A percentile compares a stretch with the other conserved stretches of the same genome.
Evolutionary conservation across 2,888 invertebrate genomes (phyloP).

Genomic region (Patella ulyssiponensis): DNA sequence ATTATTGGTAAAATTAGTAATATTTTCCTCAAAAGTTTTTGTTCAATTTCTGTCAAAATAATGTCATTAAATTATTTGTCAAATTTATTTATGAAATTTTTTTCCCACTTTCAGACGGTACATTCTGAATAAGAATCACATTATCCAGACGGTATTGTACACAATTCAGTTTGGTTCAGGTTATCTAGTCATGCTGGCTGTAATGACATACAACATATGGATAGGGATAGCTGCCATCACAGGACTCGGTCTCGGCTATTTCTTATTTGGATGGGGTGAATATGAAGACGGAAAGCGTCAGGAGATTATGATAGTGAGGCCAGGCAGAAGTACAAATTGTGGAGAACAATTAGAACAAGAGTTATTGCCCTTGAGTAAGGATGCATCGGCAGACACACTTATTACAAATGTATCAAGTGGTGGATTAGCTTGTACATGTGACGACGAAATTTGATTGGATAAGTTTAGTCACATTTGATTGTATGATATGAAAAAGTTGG

Average conservation of each 20-base stretch:
- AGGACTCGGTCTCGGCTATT: conserved; percentile 35
- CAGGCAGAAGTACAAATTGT: neutral
- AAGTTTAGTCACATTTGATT: too few relatives aligned
- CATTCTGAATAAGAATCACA: conserved; percentile 47
- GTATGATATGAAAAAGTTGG: too few relatives aligned
- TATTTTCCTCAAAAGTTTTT: too few relatives aligned
- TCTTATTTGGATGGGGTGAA: conserved; percentile 32
- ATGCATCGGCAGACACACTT: neutral
- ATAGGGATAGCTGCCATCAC: conserved; percentile 41
- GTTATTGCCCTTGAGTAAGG: neutral
- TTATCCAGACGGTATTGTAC: conserved; percentile 46
- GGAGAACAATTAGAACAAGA: neutral
- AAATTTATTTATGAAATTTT: neutral
- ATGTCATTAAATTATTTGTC: neutral
- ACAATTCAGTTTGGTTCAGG: conserved; percentile 44
- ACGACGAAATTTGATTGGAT: neutral
- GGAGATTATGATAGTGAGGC: neutral
- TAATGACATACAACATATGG: conserved; percentile 54
- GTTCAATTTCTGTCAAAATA: too few relatives aligned
- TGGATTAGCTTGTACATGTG: neutral
- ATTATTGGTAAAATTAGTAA: too few relatives aligned
- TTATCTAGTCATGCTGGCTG: conserved; percentile 49
- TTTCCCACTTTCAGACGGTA: conserved; percentile 40
- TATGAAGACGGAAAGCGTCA: neutral
- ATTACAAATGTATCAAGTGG: neutral